A percentile compares a stretch with the other conserved stretches of the same genome.
Conservation (phyloP, 2,113 vertebrate species). For the Raja brachyura region DNA sequence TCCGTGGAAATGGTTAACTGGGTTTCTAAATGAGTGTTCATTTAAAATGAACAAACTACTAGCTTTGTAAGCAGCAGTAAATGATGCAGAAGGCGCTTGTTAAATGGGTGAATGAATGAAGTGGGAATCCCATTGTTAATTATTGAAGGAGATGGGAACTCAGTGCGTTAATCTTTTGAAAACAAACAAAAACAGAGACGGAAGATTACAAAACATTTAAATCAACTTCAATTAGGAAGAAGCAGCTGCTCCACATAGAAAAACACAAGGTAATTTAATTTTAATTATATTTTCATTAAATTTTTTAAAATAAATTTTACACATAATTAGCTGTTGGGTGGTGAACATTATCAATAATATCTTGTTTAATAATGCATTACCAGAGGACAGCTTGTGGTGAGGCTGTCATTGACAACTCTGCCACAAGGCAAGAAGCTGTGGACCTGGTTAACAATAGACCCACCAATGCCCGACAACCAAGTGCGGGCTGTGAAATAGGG, state of each 20-base stretch:
- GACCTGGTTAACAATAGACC: not conserved
- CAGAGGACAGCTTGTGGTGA: not conserved
- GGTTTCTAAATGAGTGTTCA: conserved; percentile 25
- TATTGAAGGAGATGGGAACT: conserved; percentile 12
- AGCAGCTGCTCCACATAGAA: conserved; percentile 16
- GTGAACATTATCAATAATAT: conserved; percentile 29
- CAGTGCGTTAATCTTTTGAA: conserved; percentile 9
- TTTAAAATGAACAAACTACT: conserved; percentile 8
- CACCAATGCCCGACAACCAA: not conserved
- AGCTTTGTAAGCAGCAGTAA: conserved; percentile 12
- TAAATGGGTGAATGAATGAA: conserved; percentile 16
- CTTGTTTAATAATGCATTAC: not conserved
- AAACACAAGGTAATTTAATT: conserved; percentile 20
- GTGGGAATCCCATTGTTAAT: conserved; percentile 4
- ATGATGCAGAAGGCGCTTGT: conserved; percentile 24
- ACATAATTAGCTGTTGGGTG: conserved; percentile 21
- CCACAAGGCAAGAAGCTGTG: not conserved
- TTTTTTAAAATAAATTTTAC: conserved; percentile 11
- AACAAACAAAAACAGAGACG: conserved; percentile 22
- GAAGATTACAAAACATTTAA: conserved; percentile 29
- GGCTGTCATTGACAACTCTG: not conserved
- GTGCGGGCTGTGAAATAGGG: not conserved
- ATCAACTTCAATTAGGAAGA: conserved; percentile 6
- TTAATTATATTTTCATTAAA: conserved; percentile 37
- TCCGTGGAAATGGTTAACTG: not conserved